Conservation (phyloP, 2,888 invertebrate species). For the Parnassius apollo region DNA sequence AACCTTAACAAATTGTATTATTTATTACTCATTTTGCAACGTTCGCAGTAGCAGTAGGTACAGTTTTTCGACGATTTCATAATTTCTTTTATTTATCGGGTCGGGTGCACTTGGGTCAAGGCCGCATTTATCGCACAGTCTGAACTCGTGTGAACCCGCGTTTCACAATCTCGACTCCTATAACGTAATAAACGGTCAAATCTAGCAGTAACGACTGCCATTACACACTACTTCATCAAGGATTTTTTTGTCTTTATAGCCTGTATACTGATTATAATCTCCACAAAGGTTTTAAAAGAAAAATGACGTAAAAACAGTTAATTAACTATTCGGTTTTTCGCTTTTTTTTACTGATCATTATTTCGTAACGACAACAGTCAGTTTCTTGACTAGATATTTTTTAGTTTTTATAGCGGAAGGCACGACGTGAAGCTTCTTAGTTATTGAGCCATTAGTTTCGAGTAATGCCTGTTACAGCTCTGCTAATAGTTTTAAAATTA, state of each 20-base stretch:
- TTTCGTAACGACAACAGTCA: background rate
- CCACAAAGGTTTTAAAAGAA: background rate
- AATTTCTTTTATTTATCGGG: slow-evolving; percentile 61
- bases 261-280: background rate
- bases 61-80: slow-evolving; percentile 34
- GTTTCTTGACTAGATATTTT: background rate
- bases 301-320: background rate
- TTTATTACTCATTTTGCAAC: background rate
- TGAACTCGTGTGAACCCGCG: slow-evolving; percentile 59
- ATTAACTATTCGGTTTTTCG: background rate
- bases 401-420: slow-evolving; percentile 1
- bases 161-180: slow-evolving; percentile 41
- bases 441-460: background rate
- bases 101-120: slow-evolving; percentile 56
- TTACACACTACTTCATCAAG: slow-evolving; percentile 32
- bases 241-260: slow-evolving; percentile 1
- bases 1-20: too few relatives aligned
- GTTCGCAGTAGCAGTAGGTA: slow-evolving; percentile 1
- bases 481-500: slow-evolving; percentile 10
- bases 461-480: slow-evolving; percentile 4
- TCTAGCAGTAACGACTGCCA: slow-evolving; percentile 36
- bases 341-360: background rate
- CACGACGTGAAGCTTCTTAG: background rate
- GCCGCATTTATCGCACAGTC: slow-evolving; percentile 53
- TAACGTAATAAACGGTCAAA: slow-evolving; percentile 29